Base-by-base conservation (phyloP, 1,140 invertebrate genomes). In the Aleiodes sp. region DNA sequence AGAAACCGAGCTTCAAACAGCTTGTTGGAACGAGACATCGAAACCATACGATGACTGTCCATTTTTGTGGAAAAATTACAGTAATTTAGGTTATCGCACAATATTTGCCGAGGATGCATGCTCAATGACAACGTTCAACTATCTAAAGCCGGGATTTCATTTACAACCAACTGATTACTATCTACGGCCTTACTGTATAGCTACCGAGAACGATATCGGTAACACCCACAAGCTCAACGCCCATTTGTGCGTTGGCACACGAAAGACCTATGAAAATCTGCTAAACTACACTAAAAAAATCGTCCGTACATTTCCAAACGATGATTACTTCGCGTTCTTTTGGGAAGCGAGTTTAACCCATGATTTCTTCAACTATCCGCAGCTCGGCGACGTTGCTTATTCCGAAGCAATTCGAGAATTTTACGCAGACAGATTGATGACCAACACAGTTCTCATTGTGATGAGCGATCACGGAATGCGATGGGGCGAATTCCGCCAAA, bases 381-480 rank as follows among this genome's bases (percentile, higher is more conserved):
- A 80, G 29, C 67, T 84, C 0, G 87, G 83, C 0, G 88, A 89
- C 64, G 70, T 79, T 0, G 41, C 76, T 0, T 84, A 88, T 16
- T 70, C 73, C 21, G 60, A 76, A 0, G 78, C 85, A 24, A 29
- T 88, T 31, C 14, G 10, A n/a, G 46, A 80, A 37, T 60, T 87
- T 0, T 31, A 37, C 1, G 52, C 67, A 0, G 31, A 81, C 3
- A 72, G 76, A 3, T 60, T 85, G 1, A 68, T 89, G 3, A 82
- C 88, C 29, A 82, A 83, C 12, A 91, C 91, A 0, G 80, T 89
- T 0, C 60, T 94, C 0, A 79, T 93, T 10, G 84, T 92, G 14
- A 91, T 91, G 84, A 92, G 91, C 75, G 92, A 94, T 74, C 92
- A 94, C 76, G 92, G 92, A 0, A 88, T 92, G 70, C 79, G 85